Evolutionary conservation across 2,888 invertebrate genomes (phyloP).

Genomic region (Andrena hattorfiana): DNA sequence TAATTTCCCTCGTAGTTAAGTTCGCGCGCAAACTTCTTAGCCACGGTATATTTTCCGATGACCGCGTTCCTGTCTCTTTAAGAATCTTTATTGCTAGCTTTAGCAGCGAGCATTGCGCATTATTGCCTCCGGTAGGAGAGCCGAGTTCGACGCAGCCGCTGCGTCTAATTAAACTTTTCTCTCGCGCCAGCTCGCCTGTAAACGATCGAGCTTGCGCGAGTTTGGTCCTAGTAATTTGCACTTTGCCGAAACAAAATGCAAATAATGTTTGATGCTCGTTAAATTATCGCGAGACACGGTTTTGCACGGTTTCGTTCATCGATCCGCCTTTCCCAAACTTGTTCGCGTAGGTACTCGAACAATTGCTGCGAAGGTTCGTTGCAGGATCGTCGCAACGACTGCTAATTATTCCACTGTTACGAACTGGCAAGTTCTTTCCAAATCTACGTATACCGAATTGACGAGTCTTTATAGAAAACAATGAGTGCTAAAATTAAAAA

Average conservation of each 20-base stretch:
- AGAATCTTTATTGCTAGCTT: conserved; percentile 4
- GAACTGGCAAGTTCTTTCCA: no score
- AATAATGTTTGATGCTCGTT: conserved; percentile 7
- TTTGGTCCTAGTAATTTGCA: conserved; percentile 17
- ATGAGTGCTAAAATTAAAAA: no score
- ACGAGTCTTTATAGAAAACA: no score
- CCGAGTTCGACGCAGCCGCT: background rate
- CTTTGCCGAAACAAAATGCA: conserved; percentile 15
- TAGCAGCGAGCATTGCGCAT: conserved; percentile 8
- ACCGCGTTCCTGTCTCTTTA: conserved; percentile 1
- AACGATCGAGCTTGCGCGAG: conserved; percentile 13
- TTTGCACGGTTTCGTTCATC: background rate
- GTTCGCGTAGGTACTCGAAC: no score
- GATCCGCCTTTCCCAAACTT: background rate
- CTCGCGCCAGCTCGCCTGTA: conserved; percentile 1
- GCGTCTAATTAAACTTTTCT: conserved; percentile 38
- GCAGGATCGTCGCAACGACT: no score
- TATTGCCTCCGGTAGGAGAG: conserved; percentile 17
- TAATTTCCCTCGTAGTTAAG: background rate
- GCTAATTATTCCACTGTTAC: no score
- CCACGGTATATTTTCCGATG: background rate
- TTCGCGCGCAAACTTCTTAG: background rate
- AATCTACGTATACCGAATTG: no score
- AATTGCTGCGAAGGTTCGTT: no score
- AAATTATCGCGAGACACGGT: conserved; percentile 11